Base-by-base conservation (phyloP, 1,140 invertebrate genomes). In the Trypoxylus dichotomus region DNA sequence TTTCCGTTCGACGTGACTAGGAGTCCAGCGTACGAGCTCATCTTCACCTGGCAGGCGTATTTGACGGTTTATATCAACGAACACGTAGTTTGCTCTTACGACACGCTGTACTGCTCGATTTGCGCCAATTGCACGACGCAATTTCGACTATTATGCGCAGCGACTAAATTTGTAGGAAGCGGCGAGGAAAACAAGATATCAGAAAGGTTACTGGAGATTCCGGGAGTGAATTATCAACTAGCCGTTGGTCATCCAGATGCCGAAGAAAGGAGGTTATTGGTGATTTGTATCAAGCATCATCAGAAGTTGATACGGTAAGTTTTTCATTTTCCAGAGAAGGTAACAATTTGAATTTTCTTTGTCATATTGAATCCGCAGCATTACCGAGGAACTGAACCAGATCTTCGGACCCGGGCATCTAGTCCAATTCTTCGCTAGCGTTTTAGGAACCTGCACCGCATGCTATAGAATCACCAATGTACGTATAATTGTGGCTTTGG, bases 271-370 rank as follows among this genome's bases (percentile, higher is more conserved):
- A 19, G 13, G 1, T 27, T 68, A 10, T 27, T 68, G 60, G 13
- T 68, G 8, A 68, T 68, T 68, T 68, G 60, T 68, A 24, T 68
- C n/a, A 68, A 27, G n/a, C 60, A 68, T 68, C 60, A 68, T 13
- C 60, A 68, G 6, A 68, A 68, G 25, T 68, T 68, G 60, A 68
- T 68, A 3, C 24, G 24, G 60, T 68, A 5, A 68, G 60, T 27
- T 68, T 21, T 19, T 63, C 25, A 11, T 24, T 24, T 63, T 7
- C 19, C 19, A 24, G 25, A 63, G 11, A 32, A 7, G 32, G 32
- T 7, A n/a, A 32, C 7, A 32, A 32, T 32, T 32, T 32, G 2
- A 15, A 54, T 54, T 54, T 54, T 13, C 47, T 54, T 21, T 47
- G 11, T 47, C 5, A 63, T n/a, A 15, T 27, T 68, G 11, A 8